Evolutionary conservation across 1,140 invertebrate species (phyloP), one percentile per base, ranked within the genome.

Genomic region (Theocolax elegans): DNA sequence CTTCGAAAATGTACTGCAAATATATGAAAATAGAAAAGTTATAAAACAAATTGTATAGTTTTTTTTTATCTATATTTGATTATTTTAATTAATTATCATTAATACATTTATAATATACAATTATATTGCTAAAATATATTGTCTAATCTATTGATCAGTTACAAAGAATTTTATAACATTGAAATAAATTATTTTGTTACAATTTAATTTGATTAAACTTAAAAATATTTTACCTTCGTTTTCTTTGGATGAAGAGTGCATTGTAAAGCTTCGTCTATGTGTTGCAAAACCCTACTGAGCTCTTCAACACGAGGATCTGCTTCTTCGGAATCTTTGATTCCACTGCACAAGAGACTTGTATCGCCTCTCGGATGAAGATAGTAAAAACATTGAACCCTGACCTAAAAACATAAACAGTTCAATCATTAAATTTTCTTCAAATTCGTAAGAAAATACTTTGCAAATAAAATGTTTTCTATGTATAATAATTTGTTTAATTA

Each of bases 311-410:
- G 91, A 1, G 90, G 89, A 85, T 96, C 95, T 6, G 92, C 90
- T 77, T 95, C 93, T 68, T 93, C 89, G 38, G 89, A 89, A 79
- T 87, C 82, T 79, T 83, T 83, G 77, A 77, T 72, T 76, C 56
- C 81, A 54, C 74, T 85, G 79, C 78, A 87, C 72, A 84, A 76
- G 64, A 80, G 87, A 71, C 82, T 67, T 87, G 77, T 89, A 88
- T 90, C 89, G n/a, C 89, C 88, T 48, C 92, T 86, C 3, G 92
- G 91, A 51, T 93, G 81, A 44, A 98, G 86, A 86, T 97, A 96
- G 83, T 95, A 95, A 83, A 98, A 98, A 82, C 96, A 98, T 79
- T 97, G 95, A 31, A 98, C 95, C 69, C 96, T 89, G 49, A 95
- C 87, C 89, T 91, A 72, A 74, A 71, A 59, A 31, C 4, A 44